Evolutionary conservation across 2,888 invertebrate genomes (phyloP).

Genomic region (Ptychoptera contaminata): DNA sequence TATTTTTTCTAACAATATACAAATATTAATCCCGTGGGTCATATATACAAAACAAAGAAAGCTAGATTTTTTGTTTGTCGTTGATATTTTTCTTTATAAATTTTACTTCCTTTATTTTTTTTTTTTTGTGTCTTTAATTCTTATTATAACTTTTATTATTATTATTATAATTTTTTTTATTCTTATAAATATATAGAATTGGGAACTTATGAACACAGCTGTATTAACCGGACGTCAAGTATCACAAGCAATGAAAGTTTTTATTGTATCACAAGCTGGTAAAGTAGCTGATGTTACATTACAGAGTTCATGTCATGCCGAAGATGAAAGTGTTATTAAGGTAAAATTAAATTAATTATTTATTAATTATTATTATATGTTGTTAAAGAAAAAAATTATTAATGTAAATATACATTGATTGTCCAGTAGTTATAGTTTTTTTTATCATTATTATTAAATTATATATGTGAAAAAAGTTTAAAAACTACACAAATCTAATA

Average conservation of each 20-base stretch:
- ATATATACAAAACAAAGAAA: background rate
- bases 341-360: conserved; percentile 33
- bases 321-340: conserved; percentile 91
- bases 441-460: too few species aligned
- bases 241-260: conserved; percentile 88
- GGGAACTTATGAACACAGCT: conserved; percentile 91
- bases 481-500: too few species aligned
- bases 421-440: too few species aligned
- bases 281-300: conserved; percentile 89
- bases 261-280: conserved; percentile 86
- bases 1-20: background rate
- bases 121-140: background rate
- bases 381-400: too few species aligned
- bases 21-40: too few species aligned
- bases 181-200: conserved; percentile 49
- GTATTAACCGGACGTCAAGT: conserved; percentile 87
- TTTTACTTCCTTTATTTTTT: conserved; percentile 2
- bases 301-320: conserved; percentile 87
- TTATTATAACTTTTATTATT: conserved; percentile 2
- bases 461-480: too few species aligned
- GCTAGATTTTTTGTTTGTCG: background rate
- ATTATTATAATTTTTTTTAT: conserved; percentile 9
- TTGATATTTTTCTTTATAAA: conserved; percentile 4
- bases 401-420: too few species aligned
- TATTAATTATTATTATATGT: too few species aligned